These are phyloP conservation scores for Arctia plantaginis DNA, from an alignment of 2,888 invertebrate genomes.

Conservation along the genomic window DNA sequence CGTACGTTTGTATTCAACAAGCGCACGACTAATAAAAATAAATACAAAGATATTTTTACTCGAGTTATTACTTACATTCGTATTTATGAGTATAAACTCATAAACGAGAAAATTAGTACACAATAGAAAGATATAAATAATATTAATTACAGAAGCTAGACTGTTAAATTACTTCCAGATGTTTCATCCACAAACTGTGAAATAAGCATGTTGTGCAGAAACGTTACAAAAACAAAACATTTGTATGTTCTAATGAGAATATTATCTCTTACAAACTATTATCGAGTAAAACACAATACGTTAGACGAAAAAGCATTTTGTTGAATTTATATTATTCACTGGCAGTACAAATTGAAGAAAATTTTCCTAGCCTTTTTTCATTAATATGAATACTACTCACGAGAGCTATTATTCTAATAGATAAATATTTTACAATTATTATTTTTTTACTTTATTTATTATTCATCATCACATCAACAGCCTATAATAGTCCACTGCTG, in stretches of 20 bases:
- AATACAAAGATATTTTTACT: background rate
- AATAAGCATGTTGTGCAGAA: background rate
- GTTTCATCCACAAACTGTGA: background rate
- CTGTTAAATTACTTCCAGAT: background rate
- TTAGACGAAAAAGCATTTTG: too few relatives aligned
- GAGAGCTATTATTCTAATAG: too few relatives aligned
- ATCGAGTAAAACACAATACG: too few relatives aligned
- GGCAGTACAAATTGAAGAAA: too few relatives aligned
- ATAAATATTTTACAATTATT: too few relatives aligned
- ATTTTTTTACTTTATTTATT: too few relatives aligned
- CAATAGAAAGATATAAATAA: background rate
- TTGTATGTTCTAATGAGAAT: background rate
- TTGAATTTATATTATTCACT: too few relatives aligned
- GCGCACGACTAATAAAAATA: background rate
- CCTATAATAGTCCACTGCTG: too few relatives aligned
- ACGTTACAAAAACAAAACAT: background rate
- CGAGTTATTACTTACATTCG: background rate
- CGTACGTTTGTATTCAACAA: background rate
- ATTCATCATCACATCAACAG: too few relatives aligned
- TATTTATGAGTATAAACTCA: background rate
- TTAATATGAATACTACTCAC: too few relatives aligned
- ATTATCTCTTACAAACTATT: too few relatives aligned
- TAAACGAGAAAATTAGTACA: conserved; percentile 10
- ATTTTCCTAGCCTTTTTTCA: too few relatives aligned
- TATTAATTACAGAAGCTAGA: background rate